A percentile compares a stretch with the other conserved stretches of the same genome.
phyloP scores from a whole-genome alignment of 1,140 invertebrate genomes.

The Pseudobourletiella spinata region DNA sequence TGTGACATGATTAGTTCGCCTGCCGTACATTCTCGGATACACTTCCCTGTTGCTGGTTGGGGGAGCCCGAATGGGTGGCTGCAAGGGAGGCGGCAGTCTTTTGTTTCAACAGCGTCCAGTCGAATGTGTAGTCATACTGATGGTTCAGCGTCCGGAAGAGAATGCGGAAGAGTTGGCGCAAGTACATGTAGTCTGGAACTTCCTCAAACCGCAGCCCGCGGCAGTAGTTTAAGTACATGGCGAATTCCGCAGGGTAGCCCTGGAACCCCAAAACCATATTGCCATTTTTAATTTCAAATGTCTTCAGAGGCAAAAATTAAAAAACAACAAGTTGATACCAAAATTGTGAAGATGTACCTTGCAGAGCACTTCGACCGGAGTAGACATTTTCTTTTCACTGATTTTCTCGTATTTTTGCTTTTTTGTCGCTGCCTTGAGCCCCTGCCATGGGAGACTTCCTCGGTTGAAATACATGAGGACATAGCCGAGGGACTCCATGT shows the following conservation, averaged over 20 bases:
- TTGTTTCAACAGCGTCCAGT: constrained; percentile 98
- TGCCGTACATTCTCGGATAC: background rate
- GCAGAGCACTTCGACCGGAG: constrained; percentile 88
- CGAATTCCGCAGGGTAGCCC: constrained; percentile 89
- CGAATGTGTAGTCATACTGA: constrained; percentile 98
- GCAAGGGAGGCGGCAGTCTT: constrained; percentile 49
- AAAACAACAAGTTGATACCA: no score
- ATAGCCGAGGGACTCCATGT: constrained; percentile 93
- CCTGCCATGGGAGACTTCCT: constrained; percentile 86
- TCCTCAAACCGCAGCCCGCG: constrained; percentile 91
- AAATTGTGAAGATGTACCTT: constrained; percentile 66
- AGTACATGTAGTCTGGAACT: constrained; percentile 94
- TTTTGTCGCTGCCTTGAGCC: constrained; percentile 93
- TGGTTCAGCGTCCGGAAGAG: constrained; percentile 56
- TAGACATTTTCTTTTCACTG: constrained; percentile 97
- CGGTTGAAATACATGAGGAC: constrained; percentile 95
- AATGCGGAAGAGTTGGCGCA: constrained; percentile 81
- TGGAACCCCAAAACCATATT: constrained; percentile 32
- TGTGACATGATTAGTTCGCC: no score
- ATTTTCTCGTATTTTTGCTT: constrained; percentile 97
- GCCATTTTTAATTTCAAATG: no score
- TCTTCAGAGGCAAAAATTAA: no score
- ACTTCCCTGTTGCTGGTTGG: background rate
- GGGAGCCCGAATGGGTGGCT: constrained; percentile 14
- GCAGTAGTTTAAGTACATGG: constrained; percentile 86